Base-by-base conservation (phyloP, 2,113 vertebrate species). In the Pteronura brasiliensis region DNA sequence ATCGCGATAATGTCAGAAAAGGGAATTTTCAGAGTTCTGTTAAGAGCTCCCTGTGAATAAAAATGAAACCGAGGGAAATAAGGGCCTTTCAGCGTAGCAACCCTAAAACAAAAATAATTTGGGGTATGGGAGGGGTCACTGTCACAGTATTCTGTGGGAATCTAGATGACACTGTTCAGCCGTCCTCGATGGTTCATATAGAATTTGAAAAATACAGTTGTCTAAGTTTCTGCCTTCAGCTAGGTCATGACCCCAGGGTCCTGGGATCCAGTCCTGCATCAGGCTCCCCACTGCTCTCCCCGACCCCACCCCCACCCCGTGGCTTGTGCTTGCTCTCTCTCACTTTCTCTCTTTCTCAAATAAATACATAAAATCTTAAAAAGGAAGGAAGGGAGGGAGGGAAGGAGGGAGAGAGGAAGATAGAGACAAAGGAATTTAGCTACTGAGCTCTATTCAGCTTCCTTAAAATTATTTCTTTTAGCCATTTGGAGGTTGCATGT, bases 41-140 rank as follows among this genome's bases (percentile, higher is more conserved):
- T 17, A 69, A 90, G 63, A 47, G 36, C 61, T 20, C 72, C 65
- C 44, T 21, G 0, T 0, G 27, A 44, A 10, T 63, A 47, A 59
- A 82, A 88, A 86, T 57, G 21, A 74, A 94, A 27, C 6, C 81
- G 39, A 59, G 20, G 36, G 36, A 31, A 63, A 5, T 6, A 63
- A 49, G 63, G 77, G 8, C 31, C 34, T 74, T 59, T 59, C 47
- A 8, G 14, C 42, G 21, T 27, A 55, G 36, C 34, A 42, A 29
- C 65, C 2, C 36, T 71, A 49, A 67, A 71, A 65, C 59, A 52
- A 82, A 42, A n/a, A 25, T 4, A 29, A 47, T 39, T 11, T 36
- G 7, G 11, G 21, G 6, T 11, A 0, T 4, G 1, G 13, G 11
- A 1, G 3, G 15, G 8, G 4, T n/a, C 4, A 29, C 21, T 18